Evolutionary conservation across 2,113 vertebrate genomes (phyloP).

Genomic region (Engraulis encrasicolus): DNA sequence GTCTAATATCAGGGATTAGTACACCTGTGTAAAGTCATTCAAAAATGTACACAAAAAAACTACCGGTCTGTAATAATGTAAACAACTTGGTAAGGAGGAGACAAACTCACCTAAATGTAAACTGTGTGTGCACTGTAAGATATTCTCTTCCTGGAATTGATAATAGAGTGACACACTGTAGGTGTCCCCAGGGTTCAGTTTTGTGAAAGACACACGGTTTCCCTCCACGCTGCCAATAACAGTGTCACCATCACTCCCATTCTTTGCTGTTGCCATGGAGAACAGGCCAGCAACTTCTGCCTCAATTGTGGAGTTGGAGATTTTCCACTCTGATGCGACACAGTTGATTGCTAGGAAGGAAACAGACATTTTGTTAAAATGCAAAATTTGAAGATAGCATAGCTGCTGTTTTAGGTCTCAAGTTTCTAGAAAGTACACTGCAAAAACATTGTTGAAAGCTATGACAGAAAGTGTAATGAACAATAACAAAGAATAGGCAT

Average conservation of each 20-base stretch:
- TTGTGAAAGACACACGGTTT: slow-evolving; percentile 40
- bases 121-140: slow-evolving; percentile 28
- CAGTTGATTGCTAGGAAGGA: slow-evolving; percentile 61
- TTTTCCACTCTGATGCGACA: slow-evolving; percentile 39
- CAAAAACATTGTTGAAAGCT: too few species aligned
- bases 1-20: too few species aligned
- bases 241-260: background rate
- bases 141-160: accelerated
- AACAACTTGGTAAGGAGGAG: too few species aligned
- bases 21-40: too few species aligned
- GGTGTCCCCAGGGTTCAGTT: slow-evolving; percentile 57
- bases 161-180: slow-evolving; percentile 56
- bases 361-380: background rate
- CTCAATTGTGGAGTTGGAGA: slow-evolving; percentile 57
- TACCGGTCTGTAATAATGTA: background rate
- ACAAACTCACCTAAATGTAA: slow-evolving; percentile 60
- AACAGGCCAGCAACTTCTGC: slow-evolving; percentile 52
- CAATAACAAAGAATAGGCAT: too few species aligned
- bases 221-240: accelerated
- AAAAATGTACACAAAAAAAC: too few species aligned
- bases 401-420: too few species aligned
- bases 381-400: background rate
- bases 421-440: too few species aligned
- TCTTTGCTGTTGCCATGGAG: slow-evolving; percentile 42
- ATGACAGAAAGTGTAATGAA: too few species aligned